Conservation (phyloP, 1,140 invertebrate species). For the Macrobrachium nipponense region DNA sequence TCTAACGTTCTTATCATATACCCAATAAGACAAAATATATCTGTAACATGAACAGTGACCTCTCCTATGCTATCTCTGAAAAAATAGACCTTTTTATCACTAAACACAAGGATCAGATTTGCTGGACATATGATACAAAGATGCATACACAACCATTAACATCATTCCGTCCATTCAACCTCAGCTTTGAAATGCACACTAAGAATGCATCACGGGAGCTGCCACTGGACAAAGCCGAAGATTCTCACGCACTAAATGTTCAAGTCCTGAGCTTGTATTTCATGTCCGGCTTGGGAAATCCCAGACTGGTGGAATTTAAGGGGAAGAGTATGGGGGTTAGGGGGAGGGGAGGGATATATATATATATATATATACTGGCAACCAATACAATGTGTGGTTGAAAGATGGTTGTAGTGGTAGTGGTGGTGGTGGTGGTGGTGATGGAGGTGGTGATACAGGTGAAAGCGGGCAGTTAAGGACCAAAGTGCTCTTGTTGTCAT, state of each 20-base stretch:
- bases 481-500: slow-evolving; percentile 57
- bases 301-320: slow-evolving; percentile 47
- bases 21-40: not conserved
- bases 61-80: slow-evolving; percentile 7
- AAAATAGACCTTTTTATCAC: slow-evolving; percentile 19
- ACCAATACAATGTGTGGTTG: slow-evolving; percentile 49
- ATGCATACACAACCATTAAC: slow-evolving; percentile 20
- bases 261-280: slow-evolving; percentile 61
- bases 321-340: slow-evolving; percentile 8
- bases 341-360: slow-evolving; percentile 18
- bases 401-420: slow-evolving; percentile 47
- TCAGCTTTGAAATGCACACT: slow-evolving; percentile 15
- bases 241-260: slow-evolving; percentile 42
- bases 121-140: slow-evolving; percentile 39
- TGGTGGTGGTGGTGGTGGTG: slow-evolving; percentile 49
- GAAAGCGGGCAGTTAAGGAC: slow-evolving; percentile 59
- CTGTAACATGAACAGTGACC: slow-evolving; percentile 1
- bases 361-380: slow-evolving; percentile 40
- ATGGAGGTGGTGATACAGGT: slow-evolving; percentile 50
- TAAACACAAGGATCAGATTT: slow-evolving; percentile 53
- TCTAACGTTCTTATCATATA: no score
- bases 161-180: slow-evolving; percentile 37
- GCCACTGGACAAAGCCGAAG: slow-evolving; percentile 28
- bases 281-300: slow-evolving; percentile 53
- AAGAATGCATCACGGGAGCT: slow-evolving; percentile 26